Evolutionary conservation across 2,113 vertebrate species (phyloP).

Genomic region (Saguinus imperator): DNA sequence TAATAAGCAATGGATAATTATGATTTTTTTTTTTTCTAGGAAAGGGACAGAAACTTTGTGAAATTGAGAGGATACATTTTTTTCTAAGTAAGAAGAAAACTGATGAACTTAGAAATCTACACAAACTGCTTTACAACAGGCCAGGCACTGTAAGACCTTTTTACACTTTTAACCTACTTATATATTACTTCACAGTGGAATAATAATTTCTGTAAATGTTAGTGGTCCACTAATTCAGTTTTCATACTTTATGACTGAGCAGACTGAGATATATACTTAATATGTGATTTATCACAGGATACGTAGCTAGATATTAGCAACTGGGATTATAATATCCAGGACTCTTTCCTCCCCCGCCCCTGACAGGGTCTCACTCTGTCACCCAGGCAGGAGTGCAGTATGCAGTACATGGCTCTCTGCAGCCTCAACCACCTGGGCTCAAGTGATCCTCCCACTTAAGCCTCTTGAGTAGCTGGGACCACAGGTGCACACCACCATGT

Average conservation of each 20-base stretch:
- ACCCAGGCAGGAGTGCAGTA: too few relatives aligned
- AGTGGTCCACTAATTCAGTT: not conserved
- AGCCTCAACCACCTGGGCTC: too few relatives aligned
- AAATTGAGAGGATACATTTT: conserved; percentile 94
- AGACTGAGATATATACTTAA: not conserved
- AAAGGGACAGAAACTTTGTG: conserved; percentile 93
- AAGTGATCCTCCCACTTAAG: too few relatives aligned
- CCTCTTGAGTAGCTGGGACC: too few relatives aligned
- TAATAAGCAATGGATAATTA: not conserved
- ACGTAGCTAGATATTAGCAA: not conserved
- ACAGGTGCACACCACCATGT: too few relatives aligned
- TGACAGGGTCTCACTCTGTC: too few relatives aligned
- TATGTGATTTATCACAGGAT: not conserved
- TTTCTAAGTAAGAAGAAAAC: conserved; percentile 95
- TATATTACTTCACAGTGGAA: not conserved
- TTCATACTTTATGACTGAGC: not conserved
- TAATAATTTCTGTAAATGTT: not conserved
- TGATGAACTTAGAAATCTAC: conserved; percentile 93
- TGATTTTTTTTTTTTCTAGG: conserved; percentile 81
- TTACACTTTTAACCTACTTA: conserved; percentile 39
- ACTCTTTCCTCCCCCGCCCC: not conserved
- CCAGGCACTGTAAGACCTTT: conserved; percentile 92
- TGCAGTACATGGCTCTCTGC: too few relatives aligned
- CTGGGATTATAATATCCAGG: not conserved
- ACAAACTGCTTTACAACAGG: conserved; percentile 95